Percentiles rank a stretch among this genome's conserved stretches.
Conservation (phyloP, 2,797 vertebrate genomes). For the Peromyscus attwateri region DNA sequence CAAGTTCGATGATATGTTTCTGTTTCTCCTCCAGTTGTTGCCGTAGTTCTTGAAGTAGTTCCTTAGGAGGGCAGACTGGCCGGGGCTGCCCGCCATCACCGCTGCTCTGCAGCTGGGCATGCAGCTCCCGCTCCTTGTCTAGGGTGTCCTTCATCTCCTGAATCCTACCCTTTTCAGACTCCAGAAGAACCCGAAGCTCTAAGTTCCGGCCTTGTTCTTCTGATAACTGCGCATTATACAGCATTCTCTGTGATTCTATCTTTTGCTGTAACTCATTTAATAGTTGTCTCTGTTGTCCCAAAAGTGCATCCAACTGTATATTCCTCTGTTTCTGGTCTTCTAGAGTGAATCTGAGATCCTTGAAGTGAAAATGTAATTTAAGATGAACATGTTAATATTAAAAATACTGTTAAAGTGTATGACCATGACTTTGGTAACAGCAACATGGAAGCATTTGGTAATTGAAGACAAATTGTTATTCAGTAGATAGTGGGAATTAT, state of each 20-base stretch:
- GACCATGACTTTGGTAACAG: conserved; percentile 20
- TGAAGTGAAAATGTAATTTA: conserved; percentile 77
- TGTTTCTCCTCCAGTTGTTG: conserved; percentile 94
- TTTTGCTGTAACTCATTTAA: conserved; percentile 89
- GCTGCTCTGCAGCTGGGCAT: conserved; percentile 86
- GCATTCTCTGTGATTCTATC: conserved; percentile 86
- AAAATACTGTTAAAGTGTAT: neutral
- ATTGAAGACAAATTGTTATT: neutral
- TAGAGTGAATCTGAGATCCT: conserved; percentile 94
- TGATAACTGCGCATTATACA: conserved; percentile 89
- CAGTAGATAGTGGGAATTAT: conserved; percentile 43
- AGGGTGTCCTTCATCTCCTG: conserved; percentile 92
- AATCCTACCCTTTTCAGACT: conserved; percentile 91
- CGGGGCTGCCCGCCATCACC: conserved; percentile 82
- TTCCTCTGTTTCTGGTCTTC: conserved; percentile 91
- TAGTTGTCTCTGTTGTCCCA: conserved; percentile 92
- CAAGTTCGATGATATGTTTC: conserved; percentile 91
- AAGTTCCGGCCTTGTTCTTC: conserved; percentile 89
- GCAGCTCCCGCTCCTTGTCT: conserved; percentile 91
- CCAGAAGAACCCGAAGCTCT: conserved; percentile 93
- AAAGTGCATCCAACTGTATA: conserved; percentile 88
- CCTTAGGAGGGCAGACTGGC: conserved; percentile 85
- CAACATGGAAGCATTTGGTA: conserved; percentile 33
- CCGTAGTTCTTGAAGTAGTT: conserved; percentile 92
- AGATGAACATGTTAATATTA: neutral